Evolutionary conservation across 2,113 vertebrate species (phyloP).

Genomic region (Actenoides hombroni): DNA sequence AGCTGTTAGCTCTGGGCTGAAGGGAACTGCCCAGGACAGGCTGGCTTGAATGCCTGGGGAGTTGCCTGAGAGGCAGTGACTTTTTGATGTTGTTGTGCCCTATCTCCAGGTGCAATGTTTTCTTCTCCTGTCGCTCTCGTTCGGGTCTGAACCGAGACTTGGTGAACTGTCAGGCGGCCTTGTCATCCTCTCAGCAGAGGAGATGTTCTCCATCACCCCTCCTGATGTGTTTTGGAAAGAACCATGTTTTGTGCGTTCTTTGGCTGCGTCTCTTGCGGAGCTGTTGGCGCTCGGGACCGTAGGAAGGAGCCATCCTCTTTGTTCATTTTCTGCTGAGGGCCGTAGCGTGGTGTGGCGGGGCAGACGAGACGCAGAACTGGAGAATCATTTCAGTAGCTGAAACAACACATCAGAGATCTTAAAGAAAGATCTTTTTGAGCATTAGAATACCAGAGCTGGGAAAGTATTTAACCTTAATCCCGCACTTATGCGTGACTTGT

Average conservation of each 20-base stretch:
- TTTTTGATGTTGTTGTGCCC: not conserved
- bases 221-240: not conserved
- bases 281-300: not conserved
- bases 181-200: not conserved
- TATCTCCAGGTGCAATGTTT: not conserved
- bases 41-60: not conserved
- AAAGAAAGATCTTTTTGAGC: not conserved
- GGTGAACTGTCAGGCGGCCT: not conserved
- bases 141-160: not conserved
- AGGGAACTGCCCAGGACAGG: not conserved
- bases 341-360: not conserved
- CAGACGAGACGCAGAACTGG: not conserved
- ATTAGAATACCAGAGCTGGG: accelerated
- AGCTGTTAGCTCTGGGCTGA: not conserved
- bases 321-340: not conserved
- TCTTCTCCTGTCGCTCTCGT: not conserved
- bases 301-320: accelerated
- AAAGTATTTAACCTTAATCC: not conserved
- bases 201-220: not conserved
- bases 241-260: not conserved
- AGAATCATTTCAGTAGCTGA: not conserved
- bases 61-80: not conserved
- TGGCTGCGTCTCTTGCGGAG: not conserved
- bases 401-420: not conserved
- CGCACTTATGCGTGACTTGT: accelerated